Conservation (phyloP, 2,797 vertebrate species). For the Echeneis naucrates region DNA sequence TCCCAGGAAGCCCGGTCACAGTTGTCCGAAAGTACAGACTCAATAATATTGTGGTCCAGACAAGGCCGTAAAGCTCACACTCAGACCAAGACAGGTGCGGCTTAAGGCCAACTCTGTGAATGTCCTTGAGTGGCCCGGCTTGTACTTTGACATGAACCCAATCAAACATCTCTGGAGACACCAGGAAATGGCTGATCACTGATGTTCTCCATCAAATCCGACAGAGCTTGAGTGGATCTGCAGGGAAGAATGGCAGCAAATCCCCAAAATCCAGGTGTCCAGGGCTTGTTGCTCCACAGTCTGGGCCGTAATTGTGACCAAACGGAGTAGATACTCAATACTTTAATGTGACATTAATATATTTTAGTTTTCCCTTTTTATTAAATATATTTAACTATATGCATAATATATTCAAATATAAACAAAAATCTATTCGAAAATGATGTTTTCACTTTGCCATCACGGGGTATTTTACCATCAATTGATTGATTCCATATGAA, state of each 20-base stretch:
- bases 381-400: background rate
- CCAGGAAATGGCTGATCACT: too few species aligned
- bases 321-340: conserved; percentile 15
- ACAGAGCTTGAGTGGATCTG: background rate
- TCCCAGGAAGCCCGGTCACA: too few species aligned
- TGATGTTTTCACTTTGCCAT: background rate
- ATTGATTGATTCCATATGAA: conserved; percentile 52
- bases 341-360: background rate
- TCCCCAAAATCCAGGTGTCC: background rate
- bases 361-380: background rate
- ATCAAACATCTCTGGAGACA: background rate
- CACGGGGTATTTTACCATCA: background rate
- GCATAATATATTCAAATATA: too few species aligned
- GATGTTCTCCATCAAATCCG: too few species aligned
- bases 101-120: background rate
- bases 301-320: background rate
- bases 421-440: too few species aligned
- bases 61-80: background rate
- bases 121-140: background rate
- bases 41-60: too few species aligned
- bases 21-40: too few species aligned
- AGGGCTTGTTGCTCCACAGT: background rate
- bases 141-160: background rate
- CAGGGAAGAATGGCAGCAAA: background rate
- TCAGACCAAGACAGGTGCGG: background rate